Conservation (phyloP, 92 coral and sea anemone genomes). For the Phenganax marumi region DNA sequence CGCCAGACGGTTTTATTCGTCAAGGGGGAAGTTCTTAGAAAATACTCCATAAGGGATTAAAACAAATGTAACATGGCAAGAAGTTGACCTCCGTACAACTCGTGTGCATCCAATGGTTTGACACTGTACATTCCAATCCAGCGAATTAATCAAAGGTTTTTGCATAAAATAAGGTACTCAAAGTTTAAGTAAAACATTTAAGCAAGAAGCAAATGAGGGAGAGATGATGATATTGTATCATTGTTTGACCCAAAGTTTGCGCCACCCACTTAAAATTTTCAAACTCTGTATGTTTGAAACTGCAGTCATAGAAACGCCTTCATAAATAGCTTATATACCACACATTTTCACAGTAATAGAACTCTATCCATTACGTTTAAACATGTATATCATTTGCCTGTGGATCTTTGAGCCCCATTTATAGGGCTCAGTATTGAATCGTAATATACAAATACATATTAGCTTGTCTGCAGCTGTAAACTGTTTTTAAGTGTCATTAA, state of each 20-base stretch:
- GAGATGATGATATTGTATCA: not conserved
- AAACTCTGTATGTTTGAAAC: not conserved
- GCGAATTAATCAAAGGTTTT: too few relatives aligned
- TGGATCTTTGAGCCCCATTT: not conserved
- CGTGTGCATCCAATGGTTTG: too few relatives aligned
- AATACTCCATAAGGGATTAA: too few relatives aligned
- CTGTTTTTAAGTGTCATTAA: constrained; percentile 30
- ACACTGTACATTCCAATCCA: too few relatives aligned
- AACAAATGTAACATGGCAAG: too few relatives aligned
- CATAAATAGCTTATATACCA: constrained; percentile 3
- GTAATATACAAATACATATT: not conserved
- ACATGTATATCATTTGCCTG: not conserved
- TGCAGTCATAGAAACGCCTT: constrained; percentile 27
- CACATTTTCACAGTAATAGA: not conserved
- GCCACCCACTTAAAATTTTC: constrained; percentile 26
- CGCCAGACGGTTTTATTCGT: too few relatives aligned
- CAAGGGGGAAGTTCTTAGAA: too few relatives aligned
- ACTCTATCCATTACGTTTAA: not conserved
- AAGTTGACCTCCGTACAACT: too few relatives aligned
- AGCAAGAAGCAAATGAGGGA: too few relatives aligned
- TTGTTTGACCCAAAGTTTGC: not conserved
- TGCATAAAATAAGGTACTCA: too few relatives aligned
- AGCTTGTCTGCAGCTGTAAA: constrained; percentile 2
- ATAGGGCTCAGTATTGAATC: not conserved
- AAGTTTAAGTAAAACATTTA: too few relatives aligned